Evolutionary conservation across 2,113 vertebrate species (phyloP).

Genomic region (Oryzias curvinotus): DNA sequence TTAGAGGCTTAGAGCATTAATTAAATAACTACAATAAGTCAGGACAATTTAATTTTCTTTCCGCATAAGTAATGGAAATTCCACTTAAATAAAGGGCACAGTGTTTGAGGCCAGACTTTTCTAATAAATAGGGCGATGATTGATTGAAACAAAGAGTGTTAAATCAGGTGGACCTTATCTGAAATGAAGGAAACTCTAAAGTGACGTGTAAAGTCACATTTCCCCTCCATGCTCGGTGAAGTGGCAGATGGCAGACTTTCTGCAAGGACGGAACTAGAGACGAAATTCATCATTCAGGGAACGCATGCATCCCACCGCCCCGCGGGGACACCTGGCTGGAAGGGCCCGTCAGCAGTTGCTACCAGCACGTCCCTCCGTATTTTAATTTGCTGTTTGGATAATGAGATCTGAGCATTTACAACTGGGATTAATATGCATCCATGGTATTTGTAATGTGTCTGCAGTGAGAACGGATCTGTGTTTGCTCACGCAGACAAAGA

Average conservation of each 20-base stretch:
- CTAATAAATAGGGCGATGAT: background rate
- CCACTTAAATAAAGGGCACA: background rate
- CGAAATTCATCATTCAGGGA: background rate
- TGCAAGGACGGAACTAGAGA: background rate
- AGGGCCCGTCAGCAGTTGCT: background rate
- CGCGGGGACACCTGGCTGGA: background rate
- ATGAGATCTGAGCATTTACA: constrained; percentile 11
- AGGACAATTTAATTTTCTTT: background rate
- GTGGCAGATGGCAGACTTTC: background rate
- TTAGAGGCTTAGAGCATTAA: background rate
- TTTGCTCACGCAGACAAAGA: constrained; percentile 4
- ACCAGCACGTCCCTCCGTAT: background rate
- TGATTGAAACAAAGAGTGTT: background rate
- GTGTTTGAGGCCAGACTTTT: background rate
- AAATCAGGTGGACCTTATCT: background rate
- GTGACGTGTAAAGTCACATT: constrained; percentile 2
- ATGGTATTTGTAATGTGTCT: background rate
- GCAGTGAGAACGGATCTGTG: constrained; percentile 1
- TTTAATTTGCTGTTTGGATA: constrained; percentile 4
- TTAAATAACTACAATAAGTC: constrained; percentile 4
- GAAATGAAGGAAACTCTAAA: constrained; percentile 6
- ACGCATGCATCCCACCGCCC: background rate
- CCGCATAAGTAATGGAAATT: background rate
- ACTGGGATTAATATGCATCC: background rate
- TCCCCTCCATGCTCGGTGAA: background rate